Conservation (phyloP, 2,888 invertebrate species). For the Balanococcus diminutus region DNA sequence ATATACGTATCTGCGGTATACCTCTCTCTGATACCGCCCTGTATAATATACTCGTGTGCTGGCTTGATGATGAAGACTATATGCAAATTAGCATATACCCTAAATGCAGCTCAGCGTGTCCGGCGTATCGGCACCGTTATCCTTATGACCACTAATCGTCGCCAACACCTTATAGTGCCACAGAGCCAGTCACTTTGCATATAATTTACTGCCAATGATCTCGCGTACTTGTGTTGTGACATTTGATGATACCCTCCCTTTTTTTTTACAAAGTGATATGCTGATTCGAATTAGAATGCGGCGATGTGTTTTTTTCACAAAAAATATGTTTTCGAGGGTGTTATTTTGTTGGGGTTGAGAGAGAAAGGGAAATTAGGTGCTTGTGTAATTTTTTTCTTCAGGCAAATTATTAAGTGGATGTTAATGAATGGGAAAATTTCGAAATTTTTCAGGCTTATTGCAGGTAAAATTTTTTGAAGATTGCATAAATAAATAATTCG, state of each 20-base stretch:
- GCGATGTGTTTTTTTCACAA: background rate
- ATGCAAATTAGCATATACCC: background rate
- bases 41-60: background rate
- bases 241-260: background rate
- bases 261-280: background rate
- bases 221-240: background rate
- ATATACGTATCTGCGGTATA: background rate
- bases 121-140: background rate
- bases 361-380: too few relatives aligned
- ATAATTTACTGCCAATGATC: background rate
- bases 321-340: too few relatives aligned
- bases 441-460: too few relatives aligned
- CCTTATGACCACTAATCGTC: conserved; percentile 3
- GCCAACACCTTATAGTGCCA: background rate
- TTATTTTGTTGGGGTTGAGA: too few relatives aligned
- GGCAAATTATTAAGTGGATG: too few relatives aligned
- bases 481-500: too few relatives aligned
- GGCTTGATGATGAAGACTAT: background rate
- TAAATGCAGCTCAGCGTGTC: background rate
- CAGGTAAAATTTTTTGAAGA: too few relatives aligned
- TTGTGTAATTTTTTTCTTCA: too few relatives aligned
- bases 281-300: background rate
- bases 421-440: too few relatives aligned
- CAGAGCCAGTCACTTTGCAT: background rate
- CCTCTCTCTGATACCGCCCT: background rate